Evolutionary conservation across 35 echinoderm and acorn worm genomes (phyloP), one percentile per base, ranked within the genome.

Genomic region (Eucidaris tribuloides): DNA sequence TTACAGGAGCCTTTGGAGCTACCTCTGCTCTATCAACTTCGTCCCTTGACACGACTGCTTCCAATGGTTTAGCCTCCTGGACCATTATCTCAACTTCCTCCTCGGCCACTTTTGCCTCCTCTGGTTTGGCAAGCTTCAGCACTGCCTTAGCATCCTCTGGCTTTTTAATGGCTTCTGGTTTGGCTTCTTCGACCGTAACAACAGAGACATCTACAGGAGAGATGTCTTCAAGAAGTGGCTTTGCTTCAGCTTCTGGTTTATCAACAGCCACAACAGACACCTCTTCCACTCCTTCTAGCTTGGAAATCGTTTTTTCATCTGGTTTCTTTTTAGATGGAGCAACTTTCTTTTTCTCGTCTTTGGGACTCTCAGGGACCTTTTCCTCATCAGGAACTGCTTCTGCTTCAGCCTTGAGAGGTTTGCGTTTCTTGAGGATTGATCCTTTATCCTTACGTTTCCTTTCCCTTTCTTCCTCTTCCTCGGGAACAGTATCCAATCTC

Each of bases 1-100:
- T 81, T 23, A 88, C 59, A 37, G 85, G 85, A 35, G 85, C 85
- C 66, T 66, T 46, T 74, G 71, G 79, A 38, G 41, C 41, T 3
- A 80, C 27, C 33, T 80, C 77, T 80, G 77, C 68, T 36, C 44
- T 74, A n/a, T 74, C 64, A n/a, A 50, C 1, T 20, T 58, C 24
- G 22, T 31, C 20, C 52, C 44, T 7, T 25, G 38, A 25, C 6
- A 25, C 38, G 20, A 58, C 45, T 4, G 77, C 52, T 56, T 80
- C 77, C 48, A 52, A 62, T 4, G 65, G 46, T 55, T 85, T 65
- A 27, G 40, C 38, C 23, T 7, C 39, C 36, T 76, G 42, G n/a
- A 74, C 62, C 15, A 7, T 58, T 3, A 63, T 45, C 9, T 70
- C 48, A 27, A 58, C 62, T 34, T 71, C 61, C 58, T 86, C 82